Conservation (phyloP, 1,140 invertebrate species). For the Phymastichus coffea region DNA sequence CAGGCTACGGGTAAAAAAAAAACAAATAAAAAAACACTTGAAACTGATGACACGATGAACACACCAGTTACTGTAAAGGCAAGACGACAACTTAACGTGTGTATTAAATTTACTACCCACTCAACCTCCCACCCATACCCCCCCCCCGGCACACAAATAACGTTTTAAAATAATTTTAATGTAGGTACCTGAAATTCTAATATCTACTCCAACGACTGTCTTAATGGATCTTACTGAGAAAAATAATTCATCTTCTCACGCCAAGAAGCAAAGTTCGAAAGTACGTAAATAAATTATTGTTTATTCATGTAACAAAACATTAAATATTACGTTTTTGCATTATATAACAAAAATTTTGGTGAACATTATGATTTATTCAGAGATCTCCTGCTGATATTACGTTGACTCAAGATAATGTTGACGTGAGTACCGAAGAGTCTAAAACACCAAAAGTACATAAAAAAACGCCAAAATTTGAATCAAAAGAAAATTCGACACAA, state of each 20-base stretch:
- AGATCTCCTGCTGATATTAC: not conserved
- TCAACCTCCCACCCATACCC: too few relatives aligned
- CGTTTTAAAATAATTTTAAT: not conserved
- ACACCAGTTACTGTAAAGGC: too few relatives aligned
- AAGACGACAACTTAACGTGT: too few relatives aligned
- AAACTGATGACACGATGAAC: too few relatives aligned
- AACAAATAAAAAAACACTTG: too few relatives aligned
- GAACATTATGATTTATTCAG: too few relatives aligned
- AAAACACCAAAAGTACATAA: not conserved
- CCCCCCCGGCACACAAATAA: too few relatives aligned
- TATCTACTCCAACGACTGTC: not conserved
- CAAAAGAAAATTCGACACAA: not conserved
- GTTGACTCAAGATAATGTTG: not conserved
- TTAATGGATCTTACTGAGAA: not conserved
- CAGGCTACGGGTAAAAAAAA: too few relatives aligned
- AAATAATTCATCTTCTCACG: not conserved
- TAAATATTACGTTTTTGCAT: too few relatives aligned
- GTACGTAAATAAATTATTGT: constrained; percentile 1
- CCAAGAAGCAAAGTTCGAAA: not conserved
- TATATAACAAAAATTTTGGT: too few relatives aligned
- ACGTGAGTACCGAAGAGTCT: not conserved
- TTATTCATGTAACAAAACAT: too few relatives aligned
- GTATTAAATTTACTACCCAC: too few relatives aligned
- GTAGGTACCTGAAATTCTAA: not conserved
- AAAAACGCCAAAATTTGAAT: not conserved